phyloP scores from a whole-genome alignment of 2,888 invertebrate species.

The Nezara viridula region DNA sequence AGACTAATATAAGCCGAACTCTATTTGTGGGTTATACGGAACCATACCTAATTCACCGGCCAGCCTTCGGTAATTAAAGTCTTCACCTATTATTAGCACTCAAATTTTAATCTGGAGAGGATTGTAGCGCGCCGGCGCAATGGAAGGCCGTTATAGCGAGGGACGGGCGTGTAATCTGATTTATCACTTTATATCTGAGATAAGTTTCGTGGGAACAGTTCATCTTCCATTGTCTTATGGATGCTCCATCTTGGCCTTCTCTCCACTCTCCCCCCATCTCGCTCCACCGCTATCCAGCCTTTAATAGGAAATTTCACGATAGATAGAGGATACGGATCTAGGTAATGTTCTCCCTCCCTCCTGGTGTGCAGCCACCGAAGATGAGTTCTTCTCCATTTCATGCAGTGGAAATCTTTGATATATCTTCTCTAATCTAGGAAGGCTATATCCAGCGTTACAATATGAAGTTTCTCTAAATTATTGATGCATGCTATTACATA shows the following conservation, averaged over 20 bases:
- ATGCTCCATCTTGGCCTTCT: not conserved
- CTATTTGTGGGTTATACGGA: not conserved
- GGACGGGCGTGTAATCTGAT: slow-evolving; percentile 2
- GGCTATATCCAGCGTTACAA: not conserved
- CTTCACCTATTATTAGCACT: slow-evolving; percentile 5
- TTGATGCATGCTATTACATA: not conserved
- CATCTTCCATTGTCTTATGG: slow-evolving; percentile 9
- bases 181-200: not conserved
- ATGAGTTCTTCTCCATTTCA: not conserved
- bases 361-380: not conserved
- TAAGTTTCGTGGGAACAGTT: slow-evolving; percentile 24
- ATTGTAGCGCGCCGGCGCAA: not conserved
- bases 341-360: not conserved
- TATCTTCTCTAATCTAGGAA: not conserved
- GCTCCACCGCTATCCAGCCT: not conserved
- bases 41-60: not conserved
- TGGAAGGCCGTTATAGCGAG: not conserved
- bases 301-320: slow-evolving; percentile 21
- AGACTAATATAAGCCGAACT: not conserved
- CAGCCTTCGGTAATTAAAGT: not conserved
- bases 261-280: not conserved
- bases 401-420: not conserved
- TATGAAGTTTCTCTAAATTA: not conserved
- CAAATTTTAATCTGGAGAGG: not conserved
- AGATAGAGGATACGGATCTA: not conserved